Evolutionary conservation across 2,797 vertebrate species (phyloP), one percentile per base, ranked within the genome.

Genomic region (Sylvia borin): DNA sequence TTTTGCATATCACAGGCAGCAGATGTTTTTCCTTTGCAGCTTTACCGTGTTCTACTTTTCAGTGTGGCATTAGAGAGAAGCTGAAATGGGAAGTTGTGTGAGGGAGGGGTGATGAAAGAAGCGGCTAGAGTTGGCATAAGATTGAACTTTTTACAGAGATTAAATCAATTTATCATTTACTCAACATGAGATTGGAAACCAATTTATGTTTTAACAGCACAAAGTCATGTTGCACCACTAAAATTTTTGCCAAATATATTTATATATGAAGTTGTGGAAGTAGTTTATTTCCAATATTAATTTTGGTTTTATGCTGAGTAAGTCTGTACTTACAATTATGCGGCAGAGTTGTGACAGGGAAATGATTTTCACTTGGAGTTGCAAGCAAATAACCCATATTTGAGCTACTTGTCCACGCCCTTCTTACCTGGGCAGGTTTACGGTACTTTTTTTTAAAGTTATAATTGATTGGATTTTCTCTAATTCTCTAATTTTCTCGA

Each of bases 1-100:
- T 65, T 95, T 92, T 95, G 79, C 76, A 50, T 91, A 83, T 95
- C 90, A 83, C 42, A 91, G 65, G 65, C 75, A 74, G 90, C 87
- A 95, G 87, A 90, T 94, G 75, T 90, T 91, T 95, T 85, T 82
- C 43, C 70, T 83, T 85, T 93, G 72, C 78, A 90, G 50, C 61
- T 88, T 91, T 74, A 32, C 68, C 5, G 0, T 61, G 61, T 74
- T 92, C 82, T 90, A 0, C 65, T 70, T 78, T 78, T 88, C 55
- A 48, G 32, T 73, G 64, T 87, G 88, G 67, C 71, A 29, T 76
- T 79, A 64, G 85, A 68, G 62, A 87, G 79, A 84, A 81, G 73
- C 48, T 77, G 74, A 74, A 87, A 71, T 87, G 45, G 74, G 83
- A 88, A 88, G 50, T 70, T 89, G 45, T 48, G 81, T 67, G 72